A percentile compares a stretch with the other conserved stretches of the same genome.
Evolutionary conservation across 2,797 vertebrate genomes (phyloP).

Genomic region (Rhynchonycteris naso): DNA sequence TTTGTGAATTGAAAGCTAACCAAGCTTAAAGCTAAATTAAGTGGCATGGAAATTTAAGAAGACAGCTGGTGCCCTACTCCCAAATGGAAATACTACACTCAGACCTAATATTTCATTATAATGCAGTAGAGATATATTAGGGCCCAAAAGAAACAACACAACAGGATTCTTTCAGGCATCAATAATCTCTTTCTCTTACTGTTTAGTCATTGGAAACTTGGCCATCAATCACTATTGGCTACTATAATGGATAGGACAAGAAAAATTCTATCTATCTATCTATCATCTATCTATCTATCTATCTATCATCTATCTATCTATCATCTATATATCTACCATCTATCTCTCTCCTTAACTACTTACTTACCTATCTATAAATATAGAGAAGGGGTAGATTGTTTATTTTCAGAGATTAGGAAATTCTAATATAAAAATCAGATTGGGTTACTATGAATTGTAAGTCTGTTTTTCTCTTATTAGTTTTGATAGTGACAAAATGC

Average conservation of each 20-base stretch:
- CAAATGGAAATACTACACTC: constrained; percentile 64
- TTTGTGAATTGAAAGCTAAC: constrained; percentile 69
- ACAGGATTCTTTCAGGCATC: constrained; percentile 44
- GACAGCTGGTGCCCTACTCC: constrained; percentile 66
- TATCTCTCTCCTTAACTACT: neutral
- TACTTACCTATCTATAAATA: neutral
- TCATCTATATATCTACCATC: neutral
- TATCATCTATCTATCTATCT: neutral
- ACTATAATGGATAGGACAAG: neutral
- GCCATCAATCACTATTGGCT: neutral
- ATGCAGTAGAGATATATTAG: neutral
- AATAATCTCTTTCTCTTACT: constrained; percentile 43
- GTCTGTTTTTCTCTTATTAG: constrained; percentile 66
- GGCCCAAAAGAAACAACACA: constrained; percentile 16
- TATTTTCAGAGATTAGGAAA: constrained; percentile 43
- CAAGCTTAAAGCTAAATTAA: constrained; percentile 71
- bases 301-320: neutral
- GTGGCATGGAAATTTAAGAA: constrained; percentile 76
- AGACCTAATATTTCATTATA: constrained; percentile 62
- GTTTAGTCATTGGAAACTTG: constrained; percentile 39
- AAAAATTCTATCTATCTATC: neutral
- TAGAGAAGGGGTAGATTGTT: neutral
- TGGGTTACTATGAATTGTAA: neutral
- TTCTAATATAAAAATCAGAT: constrained; percentile 26
- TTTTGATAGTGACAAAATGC: neutral